Base-by-base conservation (phyloP, 2,797 vertebrate species). In the Cyclopterus lumpus region DNA sequence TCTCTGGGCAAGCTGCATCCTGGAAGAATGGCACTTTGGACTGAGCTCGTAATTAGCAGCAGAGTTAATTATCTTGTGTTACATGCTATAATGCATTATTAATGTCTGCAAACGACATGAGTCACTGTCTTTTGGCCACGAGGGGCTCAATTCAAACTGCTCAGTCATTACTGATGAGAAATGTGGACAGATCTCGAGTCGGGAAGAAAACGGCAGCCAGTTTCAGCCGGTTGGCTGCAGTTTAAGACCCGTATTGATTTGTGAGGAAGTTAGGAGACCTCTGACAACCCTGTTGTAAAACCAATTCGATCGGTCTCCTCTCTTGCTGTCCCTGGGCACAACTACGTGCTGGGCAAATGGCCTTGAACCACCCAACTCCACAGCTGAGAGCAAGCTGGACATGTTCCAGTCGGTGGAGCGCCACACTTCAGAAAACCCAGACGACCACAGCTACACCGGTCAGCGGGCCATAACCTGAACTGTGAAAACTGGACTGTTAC, bases 81-180 rank as follows among this genome's bases (percentile, higher is more conserved):
- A 90, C 89, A 88, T 88, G 79, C 81, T 69, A 89, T 86, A 84
- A 89, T 93, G 83, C 86, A 93, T 91, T 90, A 91, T 92, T 92
- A 92, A 93, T 92, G 89, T 75, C 79, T 42, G 73, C 2, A 63
- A 85, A 85, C 85, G 88, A 89, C 85, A 88, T 78, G 87, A 92
- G 84, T 89, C 83, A 85, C 83, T 86, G 83, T 87, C 86, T 81
- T 71, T 20, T 38, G 73, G 82, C 79, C 83, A 75, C 65, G 67
- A 32, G 85, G 69, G 86, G 81, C 76, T 82, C 73, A 60, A 79
- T 73, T 75, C 73, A 72, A 80, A 84, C 82, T 57, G 75, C 69
- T 88, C 84, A 72, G 85, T 89, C 85, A 86, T 87, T 85, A 77
- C 89, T 84, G 88, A 90, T 85, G 88, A 86, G 81, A 75, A 90